Percentiles rank a stretch among this genome's conserved stretches.
Evolutionary conservation across 2,888 invertebrate species (phyloP).

Genomic region (Dolichomitus sp.): DNA sequence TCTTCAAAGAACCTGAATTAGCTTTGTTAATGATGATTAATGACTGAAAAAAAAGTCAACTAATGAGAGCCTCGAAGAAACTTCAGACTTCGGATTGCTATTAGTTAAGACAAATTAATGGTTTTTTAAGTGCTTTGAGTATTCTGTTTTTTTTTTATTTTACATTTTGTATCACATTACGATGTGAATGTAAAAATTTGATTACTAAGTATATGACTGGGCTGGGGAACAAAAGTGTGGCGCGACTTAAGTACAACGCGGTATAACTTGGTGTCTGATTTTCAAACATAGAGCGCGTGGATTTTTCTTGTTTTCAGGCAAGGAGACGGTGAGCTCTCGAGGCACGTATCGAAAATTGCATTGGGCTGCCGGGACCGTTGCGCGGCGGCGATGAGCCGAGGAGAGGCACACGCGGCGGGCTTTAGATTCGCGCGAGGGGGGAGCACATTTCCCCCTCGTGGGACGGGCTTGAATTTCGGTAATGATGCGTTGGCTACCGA

Average conservation of each 20-base stretch:
- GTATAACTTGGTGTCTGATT: neutral
- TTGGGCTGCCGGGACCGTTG: slow-evolving; percentile 51
- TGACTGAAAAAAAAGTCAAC: slow-evolving; percentile 22
- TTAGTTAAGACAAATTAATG: slow-evolving; percentile 28
- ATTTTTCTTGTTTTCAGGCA: slow-evolving; percentile 30
- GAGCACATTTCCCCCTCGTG: slow-evolving; percentile 53
- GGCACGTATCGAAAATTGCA: slow-evolving; percentile 66
- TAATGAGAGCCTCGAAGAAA: slow-evolving; percentile 23
- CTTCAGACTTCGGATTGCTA: neutral
- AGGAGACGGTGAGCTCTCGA: neutral
- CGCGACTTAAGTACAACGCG: neutral
- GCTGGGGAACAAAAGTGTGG: slow-evolving; percentile 3
- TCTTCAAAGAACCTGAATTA: slow-evolving; percentile 41
- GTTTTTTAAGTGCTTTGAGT: slow-evolving; percentile 34
- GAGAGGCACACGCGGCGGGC: slow-evolving; percentile 14
- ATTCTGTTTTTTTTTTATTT: neutral
- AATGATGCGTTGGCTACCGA: slow-evolving; percentile 84
- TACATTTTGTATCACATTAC: neutral
- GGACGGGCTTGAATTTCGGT: slow-evolving; percentile 81
- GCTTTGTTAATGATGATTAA: slow-evolving; percentile 60
- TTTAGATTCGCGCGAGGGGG: slow-evolving; percentile 62
- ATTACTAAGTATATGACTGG: neutral
- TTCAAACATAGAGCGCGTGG: slow-evolving; percentile 13
- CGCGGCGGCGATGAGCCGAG: slow-evolving; percentile 39
- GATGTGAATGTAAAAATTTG: neutral